Evolutionary conservation across 2,797 vertebrate species (phyloP).

Genomic region (Lacerta viridis): DNA sequence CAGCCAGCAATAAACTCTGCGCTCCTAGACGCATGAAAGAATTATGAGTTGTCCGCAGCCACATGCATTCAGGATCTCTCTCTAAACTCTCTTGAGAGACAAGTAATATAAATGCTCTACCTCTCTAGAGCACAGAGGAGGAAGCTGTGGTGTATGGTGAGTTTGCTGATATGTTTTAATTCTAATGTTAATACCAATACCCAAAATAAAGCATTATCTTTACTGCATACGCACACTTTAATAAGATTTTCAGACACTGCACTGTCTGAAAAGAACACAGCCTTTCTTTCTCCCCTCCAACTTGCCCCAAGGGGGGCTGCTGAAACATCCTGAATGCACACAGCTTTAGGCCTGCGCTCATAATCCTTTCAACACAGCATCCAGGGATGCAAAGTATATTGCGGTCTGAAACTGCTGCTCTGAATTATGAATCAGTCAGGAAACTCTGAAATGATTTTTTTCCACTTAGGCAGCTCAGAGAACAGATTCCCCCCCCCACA

Average conservation of each 20-base stretch:
- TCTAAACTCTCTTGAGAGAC: conserved; percentile 30
- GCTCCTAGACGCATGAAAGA: conserved; percentile 55
- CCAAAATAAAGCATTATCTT: conserved; percentile 56
- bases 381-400: conserved; percentile 66
- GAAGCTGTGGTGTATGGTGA: conserved; percentile 57
- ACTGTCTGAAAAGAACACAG: conserved; percentile 36
- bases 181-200: conserved; percentile 3
- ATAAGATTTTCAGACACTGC: conserved; percentile 63
- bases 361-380: conserved; percentile 62
- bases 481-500: conserved; percentile 25
- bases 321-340: conserved; percentile 66
- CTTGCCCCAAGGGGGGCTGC: conserved; percentile 45
- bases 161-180: neutral
- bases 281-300: neutral
- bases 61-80: conserved; percentile 37
- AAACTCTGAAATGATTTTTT: conserved; percentile 64
- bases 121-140: conserved; percentile 44
- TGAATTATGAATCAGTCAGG: conserved; percentile 66
- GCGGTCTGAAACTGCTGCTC: conserved; percentile 59
- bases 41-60: conserved; percentile 48
- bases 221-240: accelerated
- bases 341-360: conserved; percentile 54
- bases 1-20: conserved; percentile 53
- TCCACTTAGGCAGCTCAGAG: conserved; percentile 53
- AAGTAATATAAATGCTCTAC: conserved; percentile 45